Evolutionary conservation across 2,113 vertebrate genomes (phyloP), one percentile per base, ranked within the genome.

Genomic region (Oenanthe melanoleuca): DNA sequence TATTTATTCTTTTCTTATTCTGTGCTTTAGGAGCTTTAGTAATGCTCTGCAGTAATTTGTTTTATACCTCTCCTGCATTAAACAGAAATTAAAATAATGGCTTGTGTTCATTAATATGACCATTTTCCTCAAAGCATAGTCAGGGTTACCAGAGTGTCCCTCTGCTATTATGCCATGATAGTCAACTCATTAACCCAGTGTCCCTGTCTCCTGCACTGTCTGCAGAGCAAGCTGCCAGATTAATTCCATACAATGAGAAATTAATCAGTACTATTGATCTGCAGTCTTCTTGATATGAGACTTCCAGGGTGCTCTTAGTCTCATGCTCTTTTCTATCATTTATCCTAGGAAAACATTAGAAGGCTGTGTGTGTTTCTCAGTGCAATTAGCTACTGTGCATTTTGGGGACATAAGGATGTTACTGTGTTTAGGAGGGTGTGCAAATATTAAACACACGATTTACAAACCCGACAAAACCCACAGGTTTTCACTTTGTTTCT

Each of bases 191-290:
- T 85, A 75, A 72, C 78, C 55, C 55, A 44, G 17, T 24, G 38
- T 72, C 49, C 33, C 70, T 87, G 21, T 81, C 45, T 89, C 59
- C 57, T 44, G 10, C 66, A 42, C 33, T 78, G 40, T 59, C 78
- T 91, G 64, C 53, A 91, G 71, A 93, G 26, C 55, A 45, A 77
- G 25, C 70, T 95, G 61, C 80, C 70, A 91, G 85, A 61, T 91
- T 55, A 57, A 85, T 95, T 70, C 67, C 28, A 14, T 60, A 64
- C 9, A 3, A 47, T 47, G 59, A 63, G 47, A 74, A 95, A 80
- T 80, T 73, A 91, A 57, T 87, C 84, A 77, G 55, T 71, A 26
- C 29, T 93, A 67, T 89, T 86, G 89, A 96, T 86, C 60, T 67
- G 38, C 40, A 78, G 17, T 74, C 52, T 67, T 94, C 79, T 88